phyloP scores from a whole-genome alignment of 2,113 vertebrate species.

The Oostethus manadensis region DNA sequence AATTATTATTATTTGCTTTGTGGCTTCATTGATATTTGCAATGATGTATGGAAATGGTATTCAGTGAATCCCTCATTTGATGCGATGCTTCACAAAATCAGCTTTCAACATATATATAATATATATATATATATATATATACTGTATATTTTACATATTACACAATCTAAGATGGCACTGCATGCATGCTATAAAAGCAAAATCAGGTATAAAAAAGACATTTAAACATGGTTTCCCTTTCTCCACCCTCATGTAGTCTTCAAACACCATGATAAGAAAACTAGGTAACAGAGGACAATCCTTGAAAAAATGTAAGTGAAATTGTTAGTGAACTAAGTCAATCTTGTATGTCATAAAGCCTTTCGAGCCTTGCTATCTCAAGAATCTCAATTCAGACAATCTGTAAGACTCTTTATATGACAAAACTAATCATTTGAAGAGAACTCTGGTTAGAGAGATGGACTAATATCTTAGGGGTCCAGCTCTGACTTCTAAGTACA shows the following conservation, averaged over 20 bases:
- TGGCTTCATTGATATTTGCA: slow-evolving; percentile 15
- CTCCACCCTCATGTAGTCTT: background rate
- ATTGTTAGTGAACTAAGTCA: background rate
- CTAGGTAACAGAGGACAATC: background rate
- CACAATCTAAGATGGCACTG: background rate
- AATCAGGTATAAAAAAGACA: background rate
- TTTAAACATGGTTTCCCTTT: background rate
- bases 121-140: too few relatives aligned
- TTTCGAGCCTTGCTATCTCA: too few relatives aligned
- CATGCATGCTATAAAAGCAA: background rate
- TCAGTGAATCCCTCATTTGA: background rate
- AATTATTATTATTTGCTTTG: background rate
- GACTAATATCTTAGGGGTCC: background rate
- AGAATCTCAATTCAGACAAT: background rate
- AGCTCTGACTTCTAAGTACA: background rate
- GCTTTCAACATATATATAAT: background rate
- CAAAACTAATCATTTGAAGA: too few relatives aligned
- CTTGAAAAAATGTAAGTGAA: background rate
- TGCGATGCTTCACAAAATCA: background rate
- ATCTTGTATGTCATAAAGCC: background rate
- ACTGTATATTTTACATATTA: too few relatives aligned
- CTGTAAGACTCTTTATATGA: too few relatives aligned
- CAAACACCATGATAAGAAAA: background rate
- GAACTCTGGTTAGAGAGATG: too few relatives aligned
- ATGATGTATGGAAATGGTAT: slow-evolving; percentile 1